Percentiles rank a stretch among this genome's conserved stretches.
phyloP scores from a whole-genome alignment of 2,797 vertebrate genomes.

The Hyperoplus lanceolatus region DNA sequence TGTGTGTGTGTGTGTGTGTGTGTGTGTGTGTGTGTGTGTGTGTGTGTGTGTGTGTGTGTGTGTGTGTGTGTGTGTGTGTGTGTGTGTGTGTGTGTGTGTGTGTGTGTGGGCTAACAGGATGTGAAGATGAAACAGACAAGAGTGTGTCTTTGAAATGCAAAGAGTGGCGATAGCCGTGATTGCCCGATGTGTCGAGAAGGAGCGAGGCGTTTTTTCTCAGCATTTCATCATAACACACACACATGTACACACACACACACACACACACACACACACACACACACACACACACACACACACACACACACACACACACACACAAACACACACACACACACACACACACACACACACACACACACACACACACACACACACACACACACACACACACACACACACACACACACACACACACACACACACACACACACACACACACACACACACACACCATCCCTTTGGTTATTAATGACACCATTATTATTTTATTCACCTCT shows the following conservation, averaged over 20 bases:
- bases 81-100: conserved; percentile 24
- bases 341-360: conserved; percentile 53
- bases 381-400: background rate
- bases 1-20: conserved; percentile 25
- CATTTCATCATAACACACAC: conserved; percentile 78
- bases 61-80: conserved; percentile 17
- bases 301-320: too few species aligned
- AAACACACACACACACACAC: conserved; percentile 51
- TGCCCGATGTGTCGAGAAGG: conserved; percentile 72
- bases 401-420: background rate
- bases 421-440: conserved; percentile 13
- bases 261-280: conserved; percentile 4
- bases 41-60: conserved; percentile 25
- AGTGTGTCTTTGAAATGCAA: conserved; percentile 86
- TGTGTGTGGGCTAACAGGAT: conserved; percentile 61
- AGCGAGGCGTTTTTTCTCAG: conserved; percentile 62
- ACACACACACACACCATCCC: conserved; percentile 20
- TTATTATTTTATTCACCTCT: conserved; percentile 80
- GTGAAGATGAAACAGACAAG: conserved; percentile 82
- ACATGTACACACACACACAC: conserved; percentile 25
- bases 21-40: conserved; percentile 18
- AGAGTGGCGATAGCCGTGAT: conserved; percentile 74
- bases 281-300: too few species aligned
- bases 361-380: conserved; percentile 50
- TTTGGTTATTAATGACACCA: conserved; percentile 73